Conservation (phyloP, 2,888 invertebrate species). For the Epirrhoe tristata region DNA sequence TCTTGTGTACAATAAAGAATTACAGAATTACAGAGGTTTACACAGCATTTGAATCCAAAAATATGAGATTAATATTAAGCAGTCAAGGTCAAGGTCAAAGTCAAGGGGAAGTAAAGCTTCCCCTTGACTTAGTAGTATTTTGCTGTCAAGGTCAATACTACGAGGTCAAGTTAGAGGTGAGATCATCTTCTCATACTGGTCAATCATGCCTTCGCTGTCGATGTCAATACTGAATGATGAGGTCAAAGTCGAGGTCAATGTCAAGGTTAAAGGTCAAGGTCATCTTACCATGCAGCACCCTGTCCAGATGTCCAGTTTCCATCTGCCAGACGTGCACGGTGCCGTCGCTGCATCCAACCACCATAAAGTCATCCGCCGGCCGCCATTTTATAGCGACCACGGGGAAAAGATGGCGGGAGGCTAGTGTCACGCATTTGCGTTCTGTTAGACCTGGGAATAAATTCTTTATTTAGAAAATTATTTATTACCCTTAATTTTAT, state of each 20-base stretch:
- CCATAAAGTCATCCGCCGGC: slow-evolving; percentile 98
- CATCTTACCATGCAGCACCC: slow-evolving; percentile 93
- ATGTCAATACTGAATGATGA: too few relatives aligned
- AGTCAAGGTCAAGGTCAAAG: neutral
- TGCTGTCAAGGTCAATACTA: too few relatives aligned
- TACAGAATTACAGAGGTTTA: too few relatives aligned
- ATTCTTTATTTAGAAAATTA: too few relatives aligned
- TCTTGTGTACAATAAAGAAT: too few relatives aligned
- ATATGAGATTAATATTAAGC: neutral
- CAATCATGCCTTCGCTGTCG: too few relatives aligned
- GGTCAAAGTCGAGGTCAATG: neutral
- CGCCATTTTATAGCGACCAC: slow-evolving; percentile 98
- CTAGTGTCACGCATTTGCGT: slow-evolving; percentile 97
- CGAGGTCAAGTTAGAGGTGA: too few relatives aligned
- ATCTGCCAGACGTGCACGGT: slow-evolving; percentile 99
- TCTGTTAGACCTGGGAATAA: slow-evolving; percentile 88
- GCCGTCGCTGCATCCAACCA: slow-evolving; percentile 97
- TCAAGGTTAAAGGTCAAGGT: neutral
- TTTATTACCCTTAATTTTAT: too few relatives aligned
- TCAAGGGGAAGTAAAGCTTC: neutral
- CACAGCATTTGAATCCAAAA: too few relatives aligned
- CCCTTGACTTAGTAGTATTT: too few relatives aligned
- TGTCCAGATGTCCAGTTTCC: slow-evolving; percentile 99
- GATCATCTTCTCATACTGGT: too few relatives aligned
- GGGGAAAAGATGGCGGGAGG: slow-evolving; percentile 97